These are phyloP conservation scores for Melanerpes aurifrons DNA, from an alignment of 2,113 vertebrate species.

Conservation along the genomic window DNA sequence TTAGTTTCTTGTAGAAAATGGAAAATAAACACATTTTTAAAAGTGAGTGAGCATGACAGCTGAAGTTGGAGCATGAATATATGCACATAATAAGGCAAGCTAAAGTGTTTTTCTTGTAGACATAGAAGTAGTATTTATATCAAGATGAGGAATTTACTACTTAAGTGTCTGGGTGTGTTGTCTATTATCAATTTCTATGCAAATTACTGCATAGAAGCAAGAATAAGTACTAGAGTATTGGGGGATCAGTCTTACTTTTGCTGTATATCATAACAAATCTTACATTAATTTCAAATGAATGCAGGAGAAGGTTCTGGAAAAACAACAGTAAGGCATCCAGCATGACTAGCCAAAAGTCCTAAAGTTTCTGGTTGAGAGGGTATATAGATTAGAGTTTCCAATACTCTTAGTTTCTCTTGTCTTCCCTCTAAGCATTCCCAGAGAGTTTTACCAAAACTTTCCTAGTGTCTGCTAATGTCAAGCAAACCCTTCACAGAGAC, in stretches of 20 bases:
- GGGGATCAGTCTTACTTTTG: not conserved
- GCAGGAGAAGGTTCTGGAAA: not conserved
- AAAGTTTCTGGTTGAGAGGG: not conserved
- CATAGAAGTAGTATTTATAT: not conserved
- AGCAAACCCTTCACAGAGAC: not conserved
- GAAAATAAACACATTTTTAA: not conserved
- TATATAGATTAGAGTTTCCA: not conserved
- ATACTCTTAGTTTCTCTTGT: not conserved
- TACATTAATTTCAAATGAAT: not conserved
- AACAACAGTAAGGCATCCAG: not conserved
- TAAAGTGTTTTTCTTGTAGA: not conserved
- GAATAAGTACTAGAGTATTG: not conserved
- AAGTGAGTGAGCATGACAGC: not conserved
- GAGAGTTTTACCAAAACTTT: not conserved
- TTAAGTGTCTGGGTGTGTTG: not conserved
- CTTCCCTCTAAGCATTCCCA: not conserved
- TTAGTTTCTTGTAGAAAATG: not conserved
- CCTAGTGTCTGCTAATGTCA: not conserved
- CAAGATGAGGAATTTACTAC: not conserved
- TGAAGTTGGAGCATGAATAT: not conserved
- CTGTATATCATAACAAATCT: not conserved
- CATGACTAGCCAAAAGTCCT: not conserved
- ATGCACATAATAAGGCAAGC: not conserved
- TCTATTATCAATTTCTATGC: conserved; percentile 1
- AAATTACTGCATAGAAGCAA: not conserved